These are phyloP conservation scores for Drosophila ironensis DNA, from an alignment of 1,140 invertebrate species.

Conservation along the genomic window DNA sequence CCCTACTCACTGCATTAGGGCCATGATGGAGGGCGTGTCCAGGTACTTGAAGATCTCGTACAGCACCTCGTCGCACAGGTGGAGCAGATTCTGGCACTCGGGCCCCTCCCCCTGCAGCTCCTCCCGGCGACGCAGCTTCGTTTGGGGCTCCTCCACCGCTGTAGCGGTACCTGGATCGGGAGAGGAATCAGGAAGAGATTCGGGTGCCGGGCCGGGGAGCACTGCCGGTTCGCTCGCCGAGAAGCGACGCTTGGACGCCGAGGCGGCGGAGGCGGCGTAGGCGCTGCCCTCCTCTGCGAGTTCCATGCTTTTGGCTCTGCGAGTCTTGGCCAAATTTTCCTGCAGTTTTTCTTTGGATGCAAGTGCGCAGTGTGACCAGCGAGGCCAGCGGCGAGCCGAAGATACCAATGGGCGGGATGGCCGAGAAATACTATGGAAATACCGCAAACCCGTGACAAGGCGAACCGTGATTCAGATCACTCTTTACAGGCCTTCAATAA, in stretches of 20 bases:
- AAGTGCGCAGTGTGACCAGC: conserved; percentile 23
- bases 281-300: conserved; percentile 47
- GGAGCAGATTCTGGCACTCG: conserved; percentile 30
- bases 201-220: not conserved
- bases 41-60: conserved; percentile 83
- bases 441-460: too few relatives aligned
- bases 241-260: conserved; percentile 61
- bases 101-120: conserved; percentile 1
- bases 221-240: conserved; percentile 48
- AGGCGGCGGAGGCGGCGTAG: conserved; percentile 40
- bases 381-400: conserved; percentile 2
- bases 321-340: conserved; percentile 20
- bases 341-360: conserved; percentile 42
- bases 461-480: too few relatives aligned
- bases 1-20: conserved; percentile 83
- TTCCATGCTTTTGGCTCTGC: conserved; percentile 53
- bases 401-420: not conserved
- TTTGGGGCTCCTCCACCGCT: conserved; percentile 35
- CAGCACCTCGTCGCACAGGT: conserved; percentile 83
- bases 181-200: too few relatives aligned
- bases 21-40: conserved; percentile 82
- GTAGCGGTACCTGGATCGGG: too few relatives aligned
- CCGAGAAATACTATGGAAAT: not conserved
- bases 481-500: too few relatives aligned
- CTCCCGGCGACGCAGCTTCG: conserved; percentile 53